These are phyloP conservation scores for Drosophila bocki DNA, from an alignment of 1,140 invertebrate genomes.

Conservation along the genomic window DNA sequence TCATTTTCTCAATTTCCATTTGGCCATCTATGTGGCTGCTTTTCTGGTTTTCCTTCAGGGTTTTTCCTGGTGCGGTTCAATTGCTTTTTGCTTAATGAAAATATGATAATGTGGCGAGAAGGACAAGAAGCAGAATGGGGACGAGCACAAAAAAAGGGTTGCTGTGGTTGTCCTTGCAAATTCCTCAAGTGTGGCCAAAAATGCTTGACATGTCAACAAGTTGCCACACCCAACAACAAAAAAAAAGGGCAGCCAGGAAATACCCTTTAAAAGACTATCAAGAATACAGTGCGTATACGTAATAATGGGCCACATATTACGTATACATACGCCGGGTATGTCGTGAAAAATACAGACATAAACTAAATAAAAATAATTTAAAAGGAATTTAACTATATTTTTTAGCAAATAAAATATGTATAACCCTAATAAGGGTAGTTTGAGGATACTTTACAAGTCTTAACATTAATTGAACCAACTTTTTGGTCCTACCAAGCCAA, in stretches of 20 bases:
- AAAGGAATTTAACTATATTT: background rate
- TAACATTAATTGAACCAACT: background rate
- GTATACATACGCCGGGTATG: slow-evolving; percentile 18
- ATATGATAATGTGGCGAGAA: slow-evolving; percentile 35
- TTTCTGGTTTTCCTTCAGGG: background rate
- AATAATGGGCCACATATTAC: background rate
- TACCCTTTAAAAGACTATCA: background rate
- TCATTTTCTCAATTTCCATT: slow-evolving; percentile 42
- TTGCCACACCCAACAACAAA: slow-evolving; percentile 8
- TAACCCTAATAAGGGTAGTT: background rate
- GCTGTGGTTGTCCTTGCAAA: slow-evolving; percentile 22
- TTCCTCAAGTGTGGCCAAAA: slow-evolving; percentile 42
- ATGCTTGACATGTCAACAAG: slow-evolving; percentile 35
- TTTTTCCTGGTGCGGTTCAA: slow-evolving; percentile 3
- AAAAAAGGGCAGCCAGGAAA: background rate
- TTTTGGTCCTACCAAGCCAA: background rate
- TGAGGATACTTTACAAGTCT: background rate
- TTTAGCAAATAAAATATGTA: background rate
- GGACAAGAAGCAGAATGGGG: background rate
- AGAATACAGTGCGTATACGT: background rate
- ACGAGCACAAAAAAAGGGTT: slow-evolving; percentile 4
- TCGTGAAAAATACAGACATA: background rate
- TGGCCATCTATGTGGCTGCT: slow-evolving; percentile 9
- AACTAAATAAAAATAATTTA: background rate
- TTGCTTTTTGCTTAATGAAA: slow-evolving; percentile 62